A percentile compares a stretch with the other conserved stretches of the same genome.
Conservation (phyloP, 2,888 invertebrate species). For the Oxytorus armatus region DNA sequence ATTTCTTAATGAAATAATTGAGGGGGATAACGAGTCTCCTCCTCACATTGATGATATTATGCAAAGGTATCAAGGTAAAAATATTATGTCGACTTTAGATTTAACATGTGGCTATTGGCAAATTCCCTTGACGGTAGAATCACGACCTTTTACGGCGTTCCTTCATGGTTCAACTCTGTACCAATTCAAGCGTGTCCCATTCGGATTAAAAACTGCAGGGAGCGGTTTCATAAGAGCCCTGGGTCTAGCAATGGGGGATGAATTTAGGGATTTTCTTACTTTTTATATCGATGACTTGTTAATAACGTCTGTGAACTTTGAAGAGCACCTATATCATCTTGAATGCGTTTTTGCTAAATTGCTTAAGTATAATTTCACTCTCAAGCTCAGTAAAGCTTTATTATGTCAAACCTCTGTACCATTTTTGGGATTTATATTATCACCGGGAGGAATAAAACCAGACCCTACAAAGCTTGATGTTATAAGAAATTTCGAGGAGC, state of each 20-base stretch:
- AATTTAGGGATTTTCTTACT: not conserved
- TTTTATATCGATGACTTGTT: too few relatives aligned
- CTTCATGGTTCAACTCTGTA: constrained; percentile 58
- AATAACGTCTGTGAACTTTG: too few relatives aligned
- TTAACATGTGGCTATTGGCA: constrained; percentile 69
- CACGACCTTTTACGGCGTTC: constrained; percentile 66
- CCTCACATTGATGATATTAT: constrained; percentile 67
- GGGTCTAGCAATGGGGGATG: too few relatives aligned
- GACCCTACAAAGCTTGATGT: not conserved
- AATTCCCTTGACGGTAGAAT: constrained; percentile 48
- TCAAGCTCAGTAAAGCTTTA: too few relatives aligned
- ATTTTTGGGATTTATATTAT: too few relatives aligned
- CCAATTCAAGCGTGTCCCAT: constrained; percentile 72
- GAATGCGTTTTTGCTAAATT: too few relatives aligned
- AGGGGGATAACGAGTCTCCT: constrained; percentile 72
- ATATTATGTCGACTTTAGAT: constrained; percentile 66
- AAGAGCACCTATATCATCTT: too few relatives aligned
- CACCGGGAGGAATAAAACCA: too few relatives aligned
- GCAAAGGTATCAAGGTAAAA: constrained; percentile 61
- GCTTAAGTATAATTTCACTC: too few relatives aligned
- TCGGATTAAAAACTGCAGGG: constrained; percentile 57
- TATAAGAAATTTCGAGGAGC: not conserved
- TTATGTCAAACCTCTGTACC: too few relatives aligned
- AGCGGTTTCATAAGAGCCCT: too few relatives aligned
- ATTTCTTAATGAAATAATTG: too few relatives aligned